Conservation (phyloP, 2,797 vertebrate species). For the Sitta carolinensis region DNA sequence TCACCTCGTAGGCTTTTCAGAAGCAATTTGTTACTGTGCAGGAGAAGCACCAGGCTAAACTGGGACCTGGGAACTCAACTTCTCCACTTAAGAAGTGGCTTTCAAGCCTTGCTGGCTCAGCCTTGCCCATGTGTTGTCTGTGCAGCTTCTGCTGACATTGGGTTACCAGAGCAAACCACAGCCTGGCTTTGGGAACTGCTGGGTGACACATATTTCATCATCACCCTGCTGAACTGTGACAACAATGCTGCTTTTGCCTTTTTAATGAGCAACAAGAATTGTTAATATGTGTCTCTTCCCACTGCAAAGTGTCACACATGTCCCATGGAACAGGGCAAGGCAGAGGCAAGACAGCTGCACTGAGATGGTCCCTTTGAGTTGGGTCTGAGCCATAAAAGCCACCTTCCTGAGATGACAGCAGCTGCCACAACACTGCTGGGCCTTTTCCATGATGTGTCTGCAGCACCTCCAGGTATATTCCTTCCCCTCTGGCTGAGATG, state of each 20-base stretch:
- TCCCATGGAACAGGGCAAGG: neutral
- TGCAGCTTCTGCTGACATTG: neutral
- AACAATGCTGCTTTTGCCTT: neutral
- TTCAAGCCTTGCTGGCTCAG: neutral
- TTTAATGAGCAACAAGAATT: neutral
- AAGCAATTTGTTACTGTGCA: neutral
- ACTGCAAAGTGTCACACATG: fast-evolving
- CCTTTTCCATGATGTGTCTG: neutral
- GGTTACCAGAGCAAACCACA: neutral
- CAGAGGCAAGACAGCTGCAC: neutral
- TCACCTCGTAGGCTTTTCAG: neutral
- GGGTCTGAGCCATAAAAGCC: neutral
- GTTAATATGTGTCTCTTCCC: neutral
- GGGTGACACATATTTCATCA: fast-evolving
- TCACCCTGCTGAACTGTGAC: neutral
- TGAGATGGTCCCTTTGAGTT: neutral
- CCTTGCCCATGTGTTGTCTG: neutral
- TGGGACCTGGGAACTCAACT: neutral
- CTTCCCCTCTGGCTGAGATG: neutral
- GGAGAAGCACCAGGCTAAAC: neutral
- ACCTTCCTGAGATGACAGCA: neutral
- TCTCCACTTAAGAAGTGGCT: neutral
- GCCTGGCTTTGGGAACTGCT: neutral
- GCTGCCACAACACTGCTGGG: neutral
- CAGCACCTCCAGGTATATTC: neutral